phyloP scores from a whole-genome alignment of 2,888 invertebrate species.

The Margaritifera margaritifera region DNA sequence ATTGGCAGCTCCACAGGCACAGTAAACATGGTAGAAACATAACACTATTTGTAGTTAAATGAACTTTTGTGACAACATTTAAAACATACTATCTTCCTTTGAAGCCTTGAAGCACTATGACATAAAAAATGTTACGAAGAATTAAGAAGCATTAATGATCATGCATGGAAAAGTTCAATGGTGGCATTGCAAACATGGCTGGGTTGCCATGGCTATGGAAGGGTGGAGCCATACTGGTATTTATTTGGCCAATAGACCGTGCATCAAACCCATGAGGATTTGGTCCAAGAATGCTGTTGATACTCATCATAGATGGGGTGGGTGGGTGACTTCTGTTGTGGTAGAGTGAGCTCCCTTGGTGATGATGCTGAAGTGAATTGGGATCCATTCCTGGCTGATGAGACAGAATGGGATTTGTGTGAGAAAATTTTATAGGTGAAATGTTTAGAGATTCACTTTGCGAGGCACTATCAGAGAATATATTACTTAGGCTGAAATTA shows the following conservation, averaged over 20 bases:
- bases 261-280: conserved; percentile 71
- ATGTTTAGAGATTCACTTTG: conserved; percentile 65
- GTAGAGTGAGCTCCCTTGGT: conserved; percentile 55
- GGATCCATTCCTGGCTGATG: conserved; percentile 61
- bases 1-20: no score
- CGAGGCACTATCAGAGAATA: conserved; percentile 65
- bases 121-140: no score
- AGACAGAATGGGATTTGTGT: conserved; percentile 62
- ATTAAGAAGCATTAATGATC: conserved; percentile 38
- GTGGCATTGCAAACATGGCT: conserved; percentile 67
- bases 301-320: conserved; percentile 66
- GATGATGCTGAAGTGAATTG: conserved; percentile 62
- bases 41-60: no score
- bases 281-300: conserved; percentile 70
- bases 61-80: no score
- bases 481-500: conserved; percentile 69
- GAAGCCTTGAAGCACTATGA: no score
- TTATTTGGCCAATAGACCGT: conserved; percentile 59
- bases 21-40: no score
- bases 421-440: conserved; percentile 71
- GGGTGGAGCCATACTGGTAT: conserved; percentile 65
- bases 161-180: conserved; percentile 70
- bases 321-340: conserved; percentile 66
- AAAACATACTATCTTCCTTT: no score
- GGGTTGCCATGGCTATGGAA: conserved; percentile 66